A percentile compares a stretch with the other conserved stretches of the same genome.
These are phyloP conservation scores for Ptychobarbus kaznakovi DNA, from an alignment of 2,797 vertebrate species.

Conservation along the genomic window DNA sequence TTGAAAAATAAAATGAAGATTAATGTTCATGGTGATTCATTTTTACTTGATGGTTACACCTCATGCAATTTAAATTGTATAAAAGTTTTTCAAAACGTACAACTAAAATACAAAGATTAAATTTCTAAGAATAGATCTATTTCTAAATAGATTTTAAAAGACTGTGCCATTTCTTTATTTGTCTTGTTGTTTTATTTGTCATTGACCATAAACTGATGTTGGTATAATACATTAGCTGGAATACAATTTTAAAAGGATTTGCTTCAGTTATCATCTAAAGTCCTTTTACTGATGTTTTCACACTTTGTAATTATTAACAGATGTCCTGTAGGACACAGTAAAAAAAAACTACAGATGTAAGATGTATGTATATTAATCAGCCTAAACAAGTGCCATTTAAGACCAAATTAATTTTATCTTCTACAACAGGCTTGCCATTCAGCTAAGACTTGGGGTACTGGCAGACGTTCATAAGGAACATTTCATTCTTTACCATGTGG, in stretches of 20 bases:
- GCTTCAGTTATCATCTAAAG: not conserved
- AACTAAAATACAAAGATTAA: not conserved
- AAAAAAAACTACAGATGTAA: not conserved
- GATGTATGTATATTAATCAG: not conserved
- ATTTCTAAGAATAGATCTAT: not conserved
- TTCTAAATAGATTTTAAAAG: not conserved
- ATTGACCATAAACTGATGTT: not conserved
- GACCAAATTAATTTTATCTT: not conserved
- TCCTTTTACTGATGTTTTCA: not conserved
- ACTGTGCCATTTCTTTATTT: not conserved
- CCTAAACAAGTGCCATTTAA: conserved; percentile 8
- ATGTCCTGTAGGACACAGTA: not conserved
- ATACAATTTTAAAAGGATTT: not conserved
- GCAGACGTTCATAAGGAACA: not conserved
- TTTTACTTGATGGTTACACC: not conserved
- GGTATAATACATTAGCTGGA: not conserved
- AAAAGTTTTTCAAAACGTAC: not conserved
- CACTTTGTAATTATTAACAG: not conserved
- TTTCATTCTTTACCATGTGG: conserved; percentile 35
- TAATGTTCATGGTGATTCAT: not conserved
- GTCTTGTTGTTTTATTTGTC: not conserved
- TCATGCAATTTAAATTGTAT: not conserved
- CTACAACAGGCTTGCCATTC: conserved; percentile 1
- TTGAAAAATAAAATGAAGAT: not conserved
- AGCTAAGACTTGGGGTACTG: not conserved